Evolutionary conservation across 2,888 invertebrate genomes (phyloP), one percentile per base, ranked within the genome.

Genomic region (Osmoderma eremita): DNA sequence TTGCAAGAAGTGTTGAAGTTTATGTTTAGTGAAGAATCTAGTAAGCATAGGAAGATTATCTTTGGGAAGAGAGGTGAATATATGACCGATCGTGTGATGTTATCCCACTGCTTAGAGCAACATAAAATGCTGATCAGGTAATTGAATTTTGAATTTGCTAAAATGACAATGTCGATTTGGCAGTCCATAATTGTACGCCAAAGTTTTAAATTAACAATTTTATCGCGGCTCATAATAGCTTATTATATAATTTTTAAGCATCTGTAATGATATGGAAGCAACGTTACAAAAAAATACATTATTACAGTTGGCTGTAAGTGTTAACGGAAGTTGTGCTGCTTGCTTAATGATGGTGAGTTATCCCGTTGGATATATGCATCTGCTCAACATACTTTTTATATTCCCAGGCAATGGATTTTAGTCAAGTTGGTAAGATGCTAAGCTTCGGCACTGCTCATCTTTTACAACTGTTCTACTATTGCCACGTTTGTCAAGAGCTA

Each of bases 261-360:
- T 73, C 8, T 71, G 67, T 36, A 63, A 53, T 8, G 63, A 73
- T 17, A 64, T 72, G 58, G 65, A 72, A 58, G 15, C 22, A 6
- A 66, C 71, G 3, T 73, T 73, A 41, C 61, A 69, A 1, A 36
- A 65, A 8, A 61, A 67, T 1, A 61, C 69, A 13, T 69, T 69
- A 41, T 30, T 72, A 10, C 73, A 72, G 45, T 70, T 73, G 18
- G 51, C 65, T 1, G 65, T 67, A 5, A 71, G 71, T 41, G 50
- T 65, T 6, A 41, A 24, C 4, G 70, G 69, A 2, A 72, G 69
- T 39, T 73, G 73, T 42, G 68, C 70, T 1, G 69, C 71, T 2
- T 67, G 65, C 15, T 69, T 73, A 36, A 38, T 58, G 49, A 17
- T 65, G 58, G 65, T 65, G 56, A 49, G 17, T 49, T 17, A n/a